These are phyloP conservation scores for Neodon shergylaensis DNA, from an alignment of 2,113 vertebrate genomes.

Conservation along the genomic window DNA sequence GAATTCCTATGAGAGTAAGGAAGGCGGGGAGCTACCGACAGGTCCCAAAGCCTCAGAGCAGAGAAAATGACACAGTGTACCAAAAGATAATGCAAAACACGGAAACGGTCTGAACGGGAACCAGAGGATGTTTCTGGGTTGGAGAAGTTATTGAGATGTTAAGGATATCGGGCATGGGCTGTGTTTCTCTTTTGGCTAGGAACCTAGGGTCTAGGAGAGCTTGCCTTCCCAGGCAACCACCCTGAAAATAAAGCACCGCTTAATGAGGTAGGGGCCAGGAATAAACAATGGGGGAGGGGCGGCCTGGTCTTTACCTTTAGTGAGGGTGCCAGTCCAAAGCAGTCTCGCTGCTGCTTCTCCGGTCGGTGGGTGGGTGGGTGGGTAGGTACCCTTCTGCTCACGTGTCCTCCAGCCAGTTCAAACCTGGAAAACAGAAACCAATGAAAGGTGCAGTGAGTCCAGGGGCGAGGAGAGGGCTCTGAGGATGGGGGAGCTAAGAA, in stretches of 20 bases:
- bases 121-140: not conserved
- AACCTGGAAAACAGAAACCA: conserved; percentile 74
- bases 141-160: conserved; percentile 66
- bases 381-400: conserved; percentile 51
- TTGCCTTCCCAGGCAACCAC: conserved; percentile 39
- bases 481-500: not conserved
- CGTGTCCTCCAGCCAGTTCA: conserved; percentile 68
- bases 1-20: conserved; percentile 59
- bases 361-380: conserved; percentile 51
- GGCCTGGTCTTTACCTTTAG: conserved; percentile 80
- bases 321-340: conserved; percentile 53
- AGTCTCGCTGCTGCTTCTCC: conserved; percentile 48
- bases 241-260: conserved; percentile 48
- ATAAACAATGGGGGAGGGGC: conserved; percentile 71
- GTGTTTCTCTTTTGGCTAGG: conserved; percentile 38
- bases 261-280: conserved; percentile 51
- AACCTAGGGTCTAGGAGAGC: conserved; percentile 2
- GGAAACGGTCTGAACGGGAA: conserved; percentile 1
- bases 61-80: conserved; percentile 53
- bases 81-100: conserved; percentile 45
- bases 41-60: conserved; percentile 50
- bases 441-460: conserved; percentile 1
- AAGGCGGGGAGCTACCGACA: not conserved
- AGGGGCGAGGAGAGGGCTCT: not conserved
- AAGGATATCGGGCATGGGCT: conserved; percentile 18